A percentile compares a stretch with the other conserved stretches of the same genome.
phyloP scores from a whole-genome alignment of 2,888 invertebrate species.

The Pyrrhia umbra region DNA sequence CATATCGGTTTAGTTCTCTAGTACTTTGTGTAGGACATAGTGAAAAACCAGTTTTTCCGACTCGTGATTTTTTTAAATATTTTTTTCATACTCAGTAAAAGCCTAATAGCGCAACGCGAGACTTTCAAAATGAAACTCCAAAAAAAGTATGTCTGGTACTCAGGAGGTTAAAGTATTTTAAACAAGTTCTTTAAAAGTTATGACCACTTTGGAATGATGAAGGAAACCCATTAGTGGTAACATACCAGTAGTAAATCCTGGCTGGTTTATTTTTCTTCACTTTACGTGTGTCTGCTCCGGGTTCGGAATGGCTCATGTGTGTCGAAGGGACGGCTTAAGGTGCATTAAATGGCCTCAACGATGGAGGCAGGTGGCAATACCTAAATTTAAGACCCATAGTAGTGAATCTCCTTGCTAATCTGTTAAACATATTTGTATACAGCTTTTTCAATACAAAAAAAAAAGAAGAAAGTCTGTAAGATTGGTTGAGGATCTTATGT shows the following conservation, averaged over 20 bases:
- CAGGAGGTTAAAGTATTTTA: slow-evolving; percentile 43
- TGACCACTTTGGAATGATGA: slow-evolving; percentile 35
- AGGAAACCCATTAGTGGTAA: slow-evolving; percentile 24
- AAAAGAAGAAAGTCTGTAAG: background rate
- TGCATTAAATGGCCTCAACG: background rate
- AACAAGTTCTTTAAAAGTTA: slow-evolving; percentile 44
- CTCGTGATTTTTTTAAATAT: too few species aligned
- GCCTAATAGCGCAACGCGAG: too few species aligned
- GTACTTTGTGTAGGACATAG: too few species aligned
- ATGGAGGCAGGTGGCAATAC: background rate
- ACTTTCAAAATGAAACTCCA: too few species aligned
- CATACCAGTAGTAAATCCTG: slow-evolving; percentile 3
- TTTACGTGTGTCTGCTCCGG: background rate
- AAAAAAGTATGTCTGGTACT: too few species aligned
- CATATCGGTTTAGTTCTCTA: too few species aligned
- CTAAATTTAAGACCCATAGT: background rate
- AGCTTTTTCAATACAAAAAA: background rate
- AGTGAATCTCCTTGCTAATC: too few species aligned
- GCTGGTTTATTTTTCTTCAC: background rate
- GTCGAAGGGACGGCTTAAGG: background rate
- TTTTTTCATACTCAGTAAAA: too few species aligned
- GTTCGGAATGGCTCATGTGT: background rate
- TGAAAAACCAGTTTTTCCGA: too few species aligned
- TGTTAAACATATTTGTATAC: too few species aligned
- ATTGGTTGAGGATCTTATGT: too few species aligned